A percentile compares a stretch with the other conserved stretches of the same genome.
Conservation (phyloP, 2,797 vertebrate species). For the Melanotaenia parkinsoni region DNA sequence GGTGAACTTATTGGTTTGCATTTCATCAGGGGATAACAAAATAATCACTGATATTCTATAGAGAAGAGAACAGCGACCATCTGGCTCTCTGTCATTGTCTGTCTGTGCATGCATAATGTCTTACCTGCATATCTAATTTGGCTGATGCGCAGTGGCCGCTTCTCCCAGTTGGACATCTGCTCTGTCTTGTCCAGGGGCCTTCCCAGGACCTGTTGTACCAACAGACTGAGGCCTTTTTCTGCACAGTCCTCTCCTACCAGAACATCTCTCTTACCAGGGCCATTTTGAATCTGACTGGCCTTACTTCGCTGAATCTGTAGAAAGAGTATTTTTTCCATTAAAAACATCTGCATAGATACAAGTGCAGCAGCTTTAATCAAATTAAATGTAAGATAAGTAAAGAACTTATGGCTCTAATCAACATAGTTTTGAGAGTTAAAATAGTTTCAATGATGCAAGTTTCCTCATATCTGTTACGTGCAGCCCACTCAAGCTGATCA, state of each 20-base stretch:
- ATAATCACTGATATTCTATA: slow-evolving; percentile 48
- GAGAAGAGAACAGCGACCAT: slow-evolving; percentile 44
- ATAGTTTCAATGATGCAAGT: neutral
- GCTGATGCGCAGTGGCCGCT: slow-evolving; percentile 83
- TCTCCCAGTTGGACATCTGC: slow-evolving; percentile 93
- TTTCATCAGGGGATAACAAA: slow-evolving; percentile 48
- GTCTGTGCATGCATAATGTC: slow-evolving; percentile 40
- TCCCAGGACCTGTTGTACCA: slow-evolving; percentile 88
- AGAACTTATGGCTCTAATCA: neutral
- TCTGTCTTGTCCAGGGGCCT: slow-evolving; percentile 88
- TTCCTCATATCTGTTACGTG: neutral
- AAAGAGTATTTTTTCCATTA: neutral
- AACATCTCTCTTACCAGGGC: slow-evolving; percentile 52
- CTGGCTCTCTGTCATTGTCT: slow-evolving; percentile 61
- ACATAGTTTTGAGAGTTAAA: neutral
- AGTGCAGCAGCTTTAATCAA: neutral
- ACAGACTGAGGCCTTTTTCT: slow-evolving; percentile 88
- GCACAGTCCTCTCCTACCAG: slow-evolving; percentile 69
- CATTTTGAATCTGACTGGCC: slow-evolving; percentile 17
- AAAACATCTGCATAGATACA: neutral
- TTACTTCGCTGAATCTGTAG: slow-evolving; percentile 74
- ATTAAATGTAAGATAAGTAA: slow-evolving; percentile 2
- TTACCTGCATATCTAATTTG: slow-evolving; percentile 91
- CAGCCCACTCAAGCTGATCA: neutral
- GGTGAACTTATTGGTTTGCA: slow-evolving; percentile 29